Evolutionary conservation across 2,113 vertebrate species (phyloP).

Genomic region (Oncorhynchus clarkii): DNA sequence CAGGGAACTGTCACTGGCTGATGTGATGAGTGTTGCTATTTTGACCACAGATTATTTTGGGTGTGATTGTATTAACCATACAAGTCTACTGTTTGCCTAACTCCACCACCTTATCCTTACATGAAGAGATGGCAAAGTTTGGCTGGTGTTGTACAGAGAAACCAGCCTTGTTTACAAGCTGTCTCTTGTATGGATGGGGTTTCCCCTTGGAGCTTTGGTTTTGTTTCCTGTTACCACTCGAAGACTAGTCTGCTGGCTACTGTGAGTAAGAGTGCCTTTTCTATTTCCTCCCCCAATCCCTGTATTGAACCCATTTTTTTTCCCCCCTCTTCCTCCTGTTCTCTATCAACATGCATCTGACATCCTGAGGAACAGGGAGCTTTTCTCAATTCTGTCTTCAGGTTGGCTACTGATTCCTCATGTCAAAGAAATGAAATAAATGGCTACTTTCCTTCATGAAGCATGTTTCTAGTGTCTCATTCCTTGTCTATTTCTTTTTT

Average conservation of each 20-base stretch:
- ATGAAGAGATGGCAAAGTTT: constrained; percentile 68
- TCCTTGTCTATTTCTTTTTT: not conserved
- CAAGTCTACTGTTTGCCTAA: constrained; percentile 39
- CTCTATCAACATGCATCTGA: constrained; percentile 33
- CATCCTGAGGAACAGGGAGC: constrained; percentile 58
- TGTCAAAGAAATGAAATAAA: constrained; percentile 68
- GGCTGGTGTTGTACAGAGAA: constrained; percentile 98
- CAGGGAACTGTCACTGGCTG: constrained; percentile 64
- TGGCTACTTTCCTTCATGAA: constrained; percentile 32
- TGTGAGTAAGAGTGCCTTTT: constrained; percentile 79
- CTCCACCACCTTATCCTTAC: constrained; percentile 11
- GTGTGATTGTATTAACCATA: constrained; percentile 46
- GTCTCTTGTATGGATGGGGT: constrained; percentile 35
- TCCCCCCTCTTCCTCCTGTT: not conserved
- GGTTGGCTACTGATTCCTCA: constrained; percentile 44
- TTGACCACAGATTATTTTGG: not conserved
- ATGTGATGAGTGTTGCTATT: constrained; percentile 51
- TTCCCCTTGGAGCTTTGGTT: constrained; percentile 25
- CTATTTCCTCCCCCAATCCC: not conserved
- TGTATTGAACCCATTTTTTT: constrained; percentile 15
- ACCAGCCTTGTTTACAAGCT: constrained; percentile 90
- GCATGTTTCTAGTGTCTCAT: not conserved
- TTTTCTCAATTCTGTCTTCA: constrained; percentile 57
- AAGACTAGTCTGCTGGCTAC: constrained; percentile 61
- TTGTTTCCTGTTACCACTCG: constrained; percentile 23